A percentile compares a stretch with the other conserved stretches of the same genome.
phyloP scores from a whole-genome alignment of 53 echinoderm and acorn worm species.

The Glandiceps talaboti region DNA sequence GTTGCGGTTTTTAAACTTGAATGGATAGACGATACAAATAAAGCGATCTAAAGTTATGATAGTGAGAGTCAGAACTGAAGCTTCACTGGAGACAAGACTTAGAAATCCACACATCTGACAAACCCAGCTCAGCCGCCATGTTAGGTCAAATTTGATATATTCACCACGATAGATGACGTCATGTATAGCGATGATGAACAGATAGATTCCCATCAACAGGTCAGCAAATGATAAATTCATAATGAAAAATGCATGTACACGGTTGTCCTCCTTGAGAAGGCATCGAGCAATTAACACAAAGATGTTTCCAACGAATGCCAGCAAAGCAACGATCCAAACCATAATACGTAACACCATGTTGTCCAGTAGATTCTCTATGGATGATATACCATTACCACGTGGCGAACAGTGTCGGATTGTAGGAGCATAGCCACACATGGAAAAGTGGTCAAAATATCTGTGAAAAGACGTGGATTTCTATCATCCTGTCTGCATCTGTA shows the following conservation, averaged over 20 bases:
- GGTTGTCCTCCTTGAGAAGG: slow-evolving; percentile 73
- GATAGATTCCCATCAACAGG: slow-evolving; percentile 88
- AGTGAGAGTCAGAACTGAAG: slow-evolving; percentile 79
- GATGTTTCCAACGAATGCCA: slow-evolving; percentile 75
- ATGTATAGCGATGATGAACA: slow-evolving; percentile 69
- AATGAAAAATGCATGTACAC: slow-evolving; percentile 91
- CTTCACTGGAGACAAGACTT: slow-evolving; percentile 89
- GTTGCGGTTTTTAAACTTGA: slow-evolving; percentile 72
- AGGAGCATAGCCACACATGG: slow-evolving; percentile 85
- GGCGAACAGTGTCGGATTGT: slow-evolving; percentile 73
- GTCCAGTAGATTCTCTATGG: slow-evolving; percentile 55
- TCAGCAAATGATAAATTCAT: slow-evolving; percentile 92
- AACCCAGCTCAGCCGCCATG: slow-evolving; percentile 64
- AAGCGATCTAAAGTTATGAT: slow-evolving; percentile 86
- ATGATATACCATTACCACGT: slow-evolving; percentile 72
- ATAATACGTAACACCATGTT: slow-evolving; percentile 62
- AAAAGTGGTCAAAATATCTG: slow-evolving; percentile 94
- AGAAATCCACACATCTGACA: slow-evolving; percentile 76
- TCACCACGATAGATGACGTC: slow-evolving; percentile 74
- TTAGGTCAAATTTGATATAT: slow-evolving; percentile 63
- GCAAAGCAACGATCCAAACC: slow-evolving; percentile 81
- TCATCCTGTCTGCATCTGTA: too few relatives aligned
- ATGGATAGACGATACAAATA: slow-evolving; percentile 87
- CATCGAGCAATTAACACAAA: slow-evolving; percentile 78
- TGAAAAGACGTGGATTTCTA: too few relatives aligned